Conservation (phyloP, 2,113 vertebrate species). For the Puffinus mauretanicus region DNA sequence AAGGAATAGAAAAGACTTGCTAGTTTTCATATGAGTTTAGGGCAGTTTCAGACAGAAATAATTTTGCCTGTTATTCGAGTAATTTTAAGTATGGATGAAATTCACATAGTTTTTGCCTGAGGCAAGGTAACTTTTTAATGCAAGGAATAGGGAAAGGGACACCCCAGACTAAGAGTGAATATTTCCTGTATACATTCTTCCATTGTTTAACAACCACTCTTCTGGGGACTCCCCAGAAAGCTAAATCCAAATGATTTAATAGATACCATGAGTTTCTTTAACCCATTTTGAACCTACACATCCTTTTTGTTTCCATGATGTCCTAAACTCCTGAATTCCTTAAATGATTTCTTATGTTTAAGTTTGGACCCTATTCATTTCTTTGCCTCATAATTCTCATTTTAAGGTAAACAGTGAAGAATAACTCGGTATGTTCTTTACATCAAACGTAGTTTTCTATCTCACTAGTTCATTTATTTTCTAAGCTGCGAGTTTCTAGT, state of each 20-base stretch:
- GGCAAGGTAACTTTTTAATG: not conserved
- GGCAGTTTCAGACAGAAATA: not conserved
- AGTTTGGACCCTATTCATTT: not conserved
- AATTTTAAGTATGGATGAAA: not conserved
- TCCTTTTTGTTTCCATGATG: not conserved
- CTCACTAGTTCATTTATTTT: not conserved
- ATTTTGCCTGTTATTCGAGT: not conserved
- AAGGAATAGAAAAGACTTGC: not conserved
- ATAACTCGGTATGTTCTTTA: not conserved
- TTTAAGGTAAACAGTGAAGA: not conserved
- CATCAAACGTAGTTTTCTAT: not conserved
- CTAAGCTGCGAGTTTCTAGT: not conserved
- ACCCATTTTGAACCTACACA: not conserved
- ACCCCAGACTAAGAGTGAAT: not conserved
- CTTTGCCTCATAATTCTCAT: not conserved
- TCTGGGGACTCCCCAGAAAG: not conserved
- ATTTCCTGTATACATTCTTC: not conserved
- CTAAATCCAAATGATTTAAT: not conserved
- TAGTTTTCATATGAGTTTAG: not conserved
- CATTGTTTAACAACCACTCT: not conserved
- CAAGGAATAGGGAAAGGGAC: not conserved
- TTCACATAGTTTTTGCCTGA: not conserved
- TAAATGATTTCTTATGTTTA: not conserved
- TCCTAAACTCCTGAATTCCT: not conserved
- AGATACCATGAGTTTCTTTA: not conserved